phyloP scores from a whole-genome alignment of 2,113 vertebrate species.

The Barbus barbus region DNA sequence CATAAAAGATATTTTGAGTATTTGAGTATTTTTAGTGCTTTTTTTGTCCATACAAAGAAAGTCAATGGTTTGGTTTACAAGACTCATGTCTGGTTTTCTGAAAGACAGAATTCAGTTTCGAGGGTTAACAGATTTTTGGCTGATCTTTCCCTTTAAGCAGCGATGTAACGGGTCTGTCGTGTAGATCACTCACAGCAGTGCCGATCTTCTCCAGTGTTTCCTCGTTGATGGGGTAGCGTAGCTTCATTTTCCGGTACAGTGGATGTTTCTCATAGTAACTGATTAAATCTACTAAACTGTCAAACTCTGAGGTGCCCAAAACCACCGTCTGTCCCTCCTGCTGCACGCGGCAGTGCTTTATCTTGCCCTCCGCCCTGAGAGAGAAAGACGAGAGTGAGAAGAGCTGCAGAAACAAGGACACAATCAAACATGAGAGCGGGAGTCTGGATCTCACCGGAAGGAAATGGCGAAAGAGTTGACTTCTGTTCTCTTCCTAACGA shows the following conservation, averaged over 20 bases:
- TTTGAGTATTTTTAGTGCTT: no score
- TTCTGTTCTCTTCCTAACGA: slow-evolving; percentile 92
- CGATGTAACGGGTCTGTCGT: no score
- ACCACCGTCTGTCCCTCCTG: slow-evolving; percentile 94
- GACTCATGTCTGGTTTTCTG: no score
- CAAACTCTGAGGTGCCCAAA: slow-evolving; percentile 94
- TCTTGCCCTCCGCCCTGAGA: slow-evolving; percentile 94
- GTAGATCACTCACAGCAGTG: slow-evolving; percentile 83
- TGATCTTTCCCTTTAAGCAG: no score
- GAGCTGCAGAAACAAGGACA: no score
- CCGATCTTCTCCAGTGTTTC: slow-evolving; percentile 98
- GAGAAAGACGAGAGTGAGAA: background rate
- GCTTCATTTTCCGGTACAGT: slow-evolving; percentile 97
- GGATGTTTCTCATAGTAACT: slow-evolving; percentile 97
- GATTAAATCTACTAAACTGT: slow-evolving; percentile 95
- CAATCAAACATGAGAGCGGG: background rate
- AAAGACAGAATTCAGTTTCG: no score
- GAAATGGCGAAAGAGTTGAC: slow-evolving; percentile 96
- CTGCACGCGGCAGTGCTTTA: slow-evolving; percentile 97
- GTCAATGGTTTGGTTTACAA: no score
- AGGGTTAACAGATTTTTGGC: no score
- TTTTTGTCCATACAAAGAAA: no score
- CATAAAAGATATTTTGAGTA: background rate
- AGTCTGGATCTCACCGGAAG: slow-evolving; percentile 79
- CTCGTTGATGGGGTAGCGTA: slow-evolving; percentile 97